Evolutionary conservation across 2,888 invertebrate genomes (phyloP).

Genomic region (Lasioglossum pauxillum): DNA sequence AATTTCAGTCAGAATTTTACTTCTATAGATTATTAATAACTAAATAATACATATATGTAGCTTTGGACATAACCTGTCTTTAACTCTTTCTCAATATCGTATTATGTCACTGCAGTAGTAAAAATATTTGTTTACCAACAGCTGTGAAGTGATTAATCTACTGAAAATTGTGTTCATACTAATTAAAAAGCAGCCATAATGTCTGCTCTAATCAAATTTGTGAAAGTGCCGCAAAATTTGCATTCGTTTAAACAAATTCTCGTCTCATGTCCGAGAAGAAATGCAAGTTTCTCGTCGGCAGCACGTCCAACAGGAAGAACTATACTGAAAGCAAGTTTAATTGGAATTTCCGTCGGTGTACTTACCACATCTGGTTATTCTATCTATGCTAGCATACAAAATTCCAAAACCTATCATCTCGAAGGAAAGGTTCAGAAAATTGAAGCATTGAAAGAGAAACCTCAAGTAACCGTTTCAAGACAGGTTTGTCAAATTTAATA

Average conservation of each 20-base stretch:
- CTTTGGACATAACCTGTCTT: background rate
- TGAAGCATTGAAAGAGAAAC: slow-evolving; percentile 83
- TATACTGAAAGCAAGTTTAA: slow-evolving; percentile 67
- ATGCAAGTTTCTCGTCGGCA: slow-evolving; percentile 67
- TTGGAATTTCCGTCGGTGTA: slow-evolving; percentile 85
- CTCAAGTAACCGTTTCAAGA: slow-evolving; percentile 85
- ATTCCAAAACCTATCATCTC: slow-evolving; percentile 84
- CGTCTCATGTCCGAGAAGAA: slow-evolving; percentile 29
- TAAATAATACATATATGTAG: background rate
- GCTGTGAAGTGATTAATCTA: background rate
- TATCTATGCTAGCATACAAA: slow-evolving; percentile 83
- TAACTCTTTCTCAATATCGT: background rate
- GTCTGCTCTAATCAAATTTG: slow-evolving; percentile 31
- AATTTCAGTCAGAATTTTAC: background rate
- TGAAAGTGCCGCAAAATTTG: slow-evolving; percentile 23
- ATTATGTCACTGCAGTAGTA: slow-evolving; percentile 5
- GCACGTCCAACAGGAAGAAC: slow-evolving; percentile 67
- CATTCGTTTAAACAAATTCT: slow-evolving; percentile 27
- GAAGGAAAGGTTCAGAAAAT: slow-evolving; percentile 82
- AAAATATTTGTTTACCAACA: slow-evolving; percentile 10
- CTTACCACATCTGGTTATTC: slow-evolving; percentile 85
- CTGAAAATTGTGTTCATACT: background rate
- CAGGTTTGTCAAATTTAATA: slow-evolving; percentile 79
- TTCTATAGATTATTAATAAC: background rate
- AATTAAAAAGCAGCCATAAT: slow-evolving; percentile 10